Evolutionary conservation across 2,888 invertebrate species (phyloP).

Genomic region (Trissonchulus latispiculum): DNA sequence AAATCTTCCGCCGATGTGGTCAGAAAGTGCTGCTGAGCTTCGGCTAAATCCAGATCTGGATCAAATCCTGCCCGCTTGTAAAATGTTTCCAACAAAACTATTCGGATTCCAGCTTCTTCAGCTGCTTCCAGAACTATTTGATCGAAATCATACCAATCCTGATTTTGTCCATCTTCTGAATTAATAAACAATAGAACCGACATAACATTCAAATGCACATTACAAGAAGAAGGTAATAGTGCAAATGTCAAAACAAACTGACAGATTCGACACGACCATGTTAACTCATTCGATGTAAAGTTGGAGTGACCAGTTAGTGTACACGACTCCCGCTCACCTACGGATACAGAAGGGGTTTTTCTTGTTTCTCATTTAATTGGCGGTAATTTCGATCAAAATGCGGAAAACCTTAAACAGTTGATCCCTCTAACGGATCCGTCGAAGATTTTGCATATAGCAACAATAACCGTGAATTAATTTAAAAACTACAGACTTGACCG

Average conservation of each 20-base stretch:
- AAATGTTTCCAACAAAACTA: constrained; percentile 37
- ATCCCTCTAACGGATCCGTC: too few species aligned
- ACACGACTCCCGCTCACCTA: too few species aligned
- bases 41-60: constrained; percentile 20
- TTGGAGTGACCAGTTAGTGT: too few species aligned
- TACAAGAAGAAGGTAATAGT: neutral
- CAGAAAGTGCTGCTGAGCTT: neutral
- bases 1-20: neutral
- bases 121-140: constrained; percentile 36
- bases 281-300: too few species aligned
- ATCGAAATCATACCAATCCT: constrained; percentile 34
- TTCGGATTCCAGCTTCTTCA: constrained; percentile 35
- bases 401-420: too few species aligned
- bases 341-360: too few species aligned
- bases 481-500: too few species aligned
- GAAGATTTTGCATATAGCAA: too few species aligned
- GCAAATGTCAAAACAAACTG: neutral
- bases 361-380: too few species aligned
- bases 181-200: neutral
- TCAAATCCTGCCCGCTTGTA: constrained; percentile 37
- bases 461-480: too few species aligned
- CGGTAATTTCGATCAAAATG: too few species aligned
- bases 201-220: neutral
- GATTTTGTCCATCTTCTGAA: neutral
- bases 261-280: too few species aligned